These are phyloP conservation scores for Acyrthosiphon pisum DNA, from an alignment of 1,140 invertebrate species.

Conservation along the genomic window DNA sequence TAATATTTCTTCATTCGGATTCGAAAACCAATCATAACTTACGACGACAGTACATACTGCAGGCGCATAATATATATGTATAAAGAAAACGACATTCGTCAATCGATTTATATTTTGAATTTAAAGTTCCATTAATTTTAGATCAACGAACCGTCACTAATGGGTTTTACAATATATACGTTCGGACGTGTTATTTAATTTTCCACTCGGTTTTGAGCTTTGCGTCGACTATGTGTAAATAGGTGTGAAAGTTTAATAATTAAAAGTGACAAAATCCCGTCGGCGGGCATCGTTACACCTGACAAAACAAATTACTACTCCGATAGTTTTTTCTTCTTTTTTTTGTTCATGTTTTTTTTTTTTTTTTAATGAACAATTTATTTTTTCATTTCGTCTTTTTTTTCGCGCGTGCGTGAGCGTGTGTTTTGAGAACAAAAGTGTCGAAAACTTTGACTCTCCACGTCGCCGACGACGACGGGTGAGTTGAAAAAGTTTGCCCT, in stretches of 20 bases:
- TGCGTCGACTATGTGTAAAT: background rate
- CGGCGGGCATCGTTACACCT: background rate
- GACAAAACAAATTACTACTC: slow-evolving; percentile 52
- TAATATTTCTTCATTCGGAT: background rate
- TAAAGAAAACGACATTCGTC: background rate
- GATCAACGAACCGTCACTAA: slow-evolving; percentile 14
- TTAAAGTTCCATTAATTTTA: slow-evolving; percentile 32
- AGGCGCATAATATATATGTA: too few species aligned
- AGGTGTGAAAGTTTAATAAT: slow-evolving; percentile 41
- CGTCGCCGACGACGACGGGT: background rate
- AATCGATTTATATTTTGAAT: background rate
- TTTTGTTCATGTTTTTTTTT: background rate
- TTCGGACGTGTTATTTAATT: slow-evolving; percentile 39
- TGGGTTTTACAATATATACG: background rate
- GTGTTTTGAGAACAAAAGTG: slow-evolving; percentile 7
- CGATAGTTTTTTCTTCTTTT: background rate
- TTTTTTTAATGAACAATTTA: slow-evolving; percentile 42
- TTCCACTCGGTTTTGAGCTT: background rate
- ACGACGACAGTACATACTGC: background rate
- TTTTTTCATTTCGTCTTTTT: slow-evolving; percentile 20
- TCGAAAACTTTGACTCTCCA: slow-evolving; percentile 31
- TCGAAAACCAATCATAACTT: background rate
- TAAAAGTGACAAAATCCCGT: slow-evolving; percentile 47
- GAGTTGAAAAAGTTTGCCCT: slow-evolving; percentile 47
- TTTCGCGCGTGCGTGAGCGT: background rate